Base-by-base conservation (phyloP, 2,888 invertebrate species). In the Eilema caniola region DNA sequence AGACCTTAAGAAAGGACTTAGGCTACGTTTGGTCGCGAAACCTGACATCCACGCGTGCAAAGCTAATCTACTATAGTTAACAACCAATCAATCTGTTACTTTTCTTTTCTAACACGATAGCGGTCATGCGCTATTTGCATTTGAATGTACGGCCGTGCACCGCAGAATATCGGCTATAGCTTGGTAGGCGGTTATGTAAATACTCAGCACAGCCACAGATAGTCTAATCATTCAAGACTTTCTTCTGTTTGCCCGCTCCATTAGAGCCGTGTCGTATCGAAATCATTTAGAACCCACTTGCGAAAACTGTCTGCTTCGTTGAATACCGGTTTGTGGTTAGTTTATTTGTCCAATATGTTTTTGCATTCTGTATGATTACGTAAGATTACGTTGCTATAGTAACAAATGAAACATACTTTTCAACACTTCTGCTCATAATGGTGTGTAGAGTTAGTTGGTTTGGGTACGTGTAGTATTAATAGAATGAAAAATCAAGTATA, bases 221-320 rank as follows among this genome's bases (percentile, higher is more conserved):
- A 77, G 71, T 74, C 74, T 37, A 74, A 53, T 53, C 85, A 81
- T 78, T 78, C 76, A 77, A 74, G 73, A 89, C 89, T 89, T 89
- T 89, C 89, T 86, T 88, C 82, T 86, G 85, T 87, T 85, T 85
- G 83, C 80, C 70, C 71, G 73, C 53, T 73, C 79, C 83, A 87
- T 89, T 88, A 87, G 80, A 85, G 81, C 77, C 67, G 70, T 81
- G 81, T 83, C 75, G 77, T 81, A 81, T 84, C 68, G 72, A 70
- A 57, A 73, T 66, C 65, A 65, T 67, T 75, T 75, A 78, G 71
- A 69, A 24, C 57, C 10, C 37, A 10, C n/a, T 33, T 60, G 74
- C 73, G 74, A 80, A 77, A 76, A 83, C 71, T 67, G 75, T 71
- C 79, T 70, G 67, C 23, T 63, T 37, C 41, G 41, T 63, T 28